These are phyloP conservation scores for Euwallacea fornicatus DNA, from an alignment of 1,140 invertebrate species.

Conservation along the genomic window DNA sequence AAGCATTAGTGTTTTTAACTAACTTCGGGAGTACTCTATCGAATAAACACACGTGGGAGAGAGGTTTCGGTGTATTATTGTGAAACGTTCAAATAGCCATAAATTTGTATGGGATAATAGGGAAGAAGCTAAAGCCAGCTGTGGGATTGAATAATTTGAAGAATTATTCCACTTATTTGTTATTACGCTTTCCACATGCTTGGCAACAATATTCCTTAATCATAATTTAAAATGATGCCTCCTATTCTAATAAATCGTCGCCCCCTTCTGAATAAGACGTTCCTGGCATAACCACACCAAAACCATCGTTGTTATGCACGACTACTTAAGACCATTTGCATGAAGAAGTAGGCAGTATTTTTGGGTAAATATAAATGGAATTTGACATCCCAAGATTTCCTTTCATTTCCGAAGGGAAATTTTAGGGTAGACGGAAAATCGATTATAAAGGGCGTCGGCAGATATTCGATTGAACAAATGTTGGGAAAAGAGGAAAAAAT, in stretches of 20 bases:
- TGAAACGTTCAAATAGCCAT: neutral
- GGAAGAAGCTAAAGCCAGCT: no score
- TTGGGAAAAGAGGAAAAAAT: no score
- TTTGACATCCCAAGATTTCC: slow-evolving; percentile 25
- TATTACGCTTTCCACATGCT: no score
- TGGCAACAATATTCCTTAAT: slow-evolving; percentile 8
- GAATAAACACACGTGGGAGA: slow-evolving; percentile 19
- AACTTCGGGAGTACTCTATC: slow-evolving; percentile 22
- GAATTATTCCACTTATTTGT: no score
- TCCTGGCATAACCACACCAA: slow-evolving; percentile 15
- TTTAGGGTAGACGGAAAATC: neutral
- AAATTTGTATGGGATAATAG: no score
- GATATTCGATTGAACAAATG: no score
- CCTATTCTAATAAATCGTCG: slow-evolving; percentile 15
- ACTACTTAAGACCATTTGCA: slow-evolving; percentile 33
- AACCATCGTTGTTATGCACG: slow-evolving; percentile 28
- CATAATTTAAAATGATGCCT: slow-evolving; percentile 23
- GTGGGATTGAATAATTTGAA: no score
- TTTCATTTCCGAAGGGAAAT: slow-evolving; percentile 20
- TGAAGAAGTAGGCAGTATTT: slow-evolving; percentile 30
- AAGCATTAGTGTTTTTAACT: slow-evolving; percentile 29
- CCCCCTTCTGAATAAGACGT: slow-evolving; percentile 15
- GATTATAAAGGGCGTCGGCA: neutral
- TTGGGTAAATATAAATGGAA: slow-evolving; percentile 32
- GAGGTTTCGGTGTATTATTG: neutral